These are phyloP conservation scores for Pogonomyrmex californicus DNA, from an alignment of 1,140 invertebrate species.

Conservation along the genomic window DNA sequence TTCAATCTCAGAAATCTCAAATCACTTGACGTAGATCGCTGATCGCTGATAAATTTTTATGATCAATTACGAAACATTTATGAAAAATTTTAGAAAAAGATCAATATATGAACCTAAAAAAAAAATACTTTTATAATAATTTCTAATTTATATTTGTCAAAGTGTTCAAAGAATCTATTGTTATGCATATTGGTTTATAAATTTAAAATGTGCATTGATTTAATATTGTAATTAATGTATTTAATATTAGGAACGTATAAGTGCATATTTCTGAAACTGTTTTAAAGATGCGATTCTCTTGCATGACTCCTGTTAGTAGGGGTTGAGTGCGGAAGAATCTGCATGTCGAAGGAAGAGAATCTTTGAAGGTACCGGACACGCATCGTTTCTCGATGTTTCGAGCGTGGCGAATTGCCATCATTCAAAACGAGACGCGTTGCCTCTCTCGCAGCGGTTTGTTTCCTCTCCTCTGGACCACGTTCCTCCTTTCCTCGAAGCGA, in stretches of 20 bases:
- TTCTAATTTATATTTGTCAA: constrained; percentile 16
- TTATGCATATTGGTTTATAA: neutral
- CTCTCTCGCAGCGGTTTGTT: constrained; percentile 23
- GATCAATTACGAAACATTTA: neutral
- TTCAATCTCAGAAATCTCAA: constrained; percentile 61
- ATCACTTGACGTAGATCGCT: constrained; percentile 34
- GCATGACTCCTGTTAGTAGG: neutral
- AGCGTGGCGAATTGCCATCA: constrained; percentile 78
- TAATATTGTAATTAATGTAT: neutral
- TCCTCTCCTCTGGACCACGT: constrained; percentile 26
- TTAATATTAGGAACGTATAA: constrained; percentile 10
- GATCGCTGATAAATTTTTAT: neutral
- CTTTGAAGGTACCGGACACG: constrained; percentile 79
- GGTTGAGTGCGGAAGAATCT: constrained; percentile 25
- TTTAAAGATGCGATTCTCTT: neutral
- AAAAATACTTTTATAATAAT: neutral
- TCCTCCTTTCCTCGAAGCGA: constrained; percentile 24
- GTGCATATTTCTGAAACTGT: neutral
- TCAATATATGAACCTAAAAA: neutral
- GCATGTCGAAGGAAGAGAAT: constrained; percentile 51
- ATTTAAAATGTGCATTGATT: neutral
- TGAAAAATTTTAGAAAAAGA: neutral
- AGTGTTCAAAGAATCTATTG: neutral
- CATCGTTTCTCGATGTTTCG: constrained; percentile 77
- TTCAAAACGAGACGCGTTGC: constrained; percentile 65